Conservation (phyloP, 2,888 invertebrate genomes). For the Morpho deidamia region DNA sequence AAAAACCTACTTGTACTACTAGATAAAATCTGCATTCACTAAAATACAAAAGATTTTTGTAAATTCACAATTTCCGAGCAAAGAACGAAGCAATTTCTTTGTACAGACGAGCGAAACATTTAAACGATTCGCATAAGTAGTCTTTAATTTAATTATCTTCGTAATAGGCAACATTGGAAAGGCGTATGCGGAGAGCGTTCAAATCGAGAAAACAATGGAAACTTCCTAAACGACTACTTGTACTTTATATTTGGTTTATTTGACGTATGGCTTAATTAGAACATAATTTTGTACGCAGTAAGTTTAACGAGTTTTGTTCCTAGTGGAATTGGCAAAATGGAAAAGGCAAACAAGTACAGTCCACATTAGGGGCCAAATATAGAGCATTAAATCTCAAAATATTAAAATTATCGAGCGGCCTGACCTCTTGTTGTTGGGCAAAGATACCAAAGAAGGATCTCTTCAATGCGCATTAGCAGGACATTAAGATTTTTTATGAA, state of each 20-base stretch:
- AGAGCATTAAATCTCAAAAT: too few relatives aligned
- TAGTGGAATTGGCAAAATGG: too few relatives aligned
- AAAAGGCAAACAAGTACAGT: too few relatives aligned
- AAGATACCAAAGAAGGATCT: too few relatives aligned
- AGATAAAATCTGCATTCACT: conserved; percentile 1
- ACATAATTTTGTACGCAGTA: too few relatives aligned
- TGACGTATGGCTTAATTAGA: neutral
- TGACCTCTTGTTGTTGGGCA: too few relatives aligned
- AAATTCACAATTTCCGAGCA: conserved; percentile 2
- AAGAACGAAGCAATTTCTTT: conserved; percentile 3
- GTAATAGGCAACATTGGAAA: conserved; percentile 36
- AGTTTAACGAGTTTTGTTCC: too few relatives aligned
- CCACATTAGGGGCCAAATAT: too few relatives aligned
- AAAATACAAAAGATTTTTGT: conserved; percentile 2
- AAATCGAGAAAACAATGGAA: conserved; percentile 44
- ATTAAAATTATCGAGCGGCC: too few relatives aligned
- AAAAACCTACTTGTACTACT: too few relatives aligned
- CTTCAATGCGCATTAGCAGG: too few relatives aligned
- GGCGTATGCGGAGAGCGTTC: conserved; percentile 35
- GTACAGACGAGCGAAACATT: conserved; percentile 14
- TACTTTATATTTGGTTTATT: conserved; percentile 17
- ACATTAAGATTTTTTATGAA: too few relatives aligned
- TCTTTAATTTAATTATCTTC: conserved; percentile 47
- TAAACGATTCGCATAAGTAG: conserved; percentile 30
- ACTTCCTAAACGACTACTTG: conserved; percentile 35